Conservation (phyloP, 2,888 invertebrate genomes). For the Palloptera scutellata region DNA sequence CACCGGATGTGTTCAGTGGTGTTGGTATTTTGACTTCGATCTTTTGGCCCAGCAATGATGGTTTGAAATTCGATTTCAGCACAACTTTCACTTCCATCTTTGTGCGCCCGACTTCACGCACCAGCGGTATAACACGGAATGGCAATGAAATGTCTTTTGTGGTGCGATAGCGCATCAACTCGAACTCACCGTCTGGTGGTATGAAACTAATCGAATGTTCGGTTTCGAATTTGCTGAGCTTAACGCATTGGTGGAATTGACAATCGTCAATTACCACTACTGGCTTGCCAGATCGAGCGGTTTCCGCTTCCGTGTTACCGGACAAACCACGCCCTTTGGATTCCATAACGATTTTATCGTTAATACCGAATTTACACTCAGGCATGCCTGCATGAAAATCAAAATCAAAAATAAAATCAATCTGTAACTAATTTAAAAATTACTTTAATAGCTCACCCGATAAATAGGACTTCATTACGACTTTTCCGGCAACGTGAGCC, state of each 20-base stretch:
- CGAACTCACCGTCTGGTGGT: constrained; percentile 99
- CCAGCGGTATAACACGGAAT: constrained; percentile 98
- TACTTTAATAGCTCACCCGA: constrained; percentile 66
- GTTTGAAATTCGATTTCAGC: constrained; percentile 98
- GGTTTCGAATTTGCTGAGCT: constrained; percentile 99
- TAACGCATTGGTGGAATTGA: constrained; percentile 99
- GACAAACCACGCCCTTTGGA: constrained; percentile 82
- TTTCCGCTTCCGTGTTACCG: constrained; percentile 77
- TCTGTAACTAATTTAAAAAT: not conserved
- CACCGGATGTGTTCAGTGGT: constrained; percentile 97
- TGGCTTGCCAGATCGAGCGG: constrained; percentile 92
- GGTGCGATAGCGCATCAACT: constrained; percentile 99
- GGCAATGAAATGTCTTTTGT: constrained; percentile 99
- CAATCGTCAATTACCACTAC: constrained; percentile 99
- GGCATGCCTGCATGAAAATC: constrained; percentile 82
- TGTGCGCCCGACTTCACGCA: constrained; percentile 96
- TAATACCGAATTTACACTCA: constrained; percentile 99
- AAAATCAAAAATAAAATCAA: not conserved
- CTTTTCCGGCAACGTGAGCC: constrained; percentile 98
- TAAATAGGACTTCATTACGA: constrained; percentile 99
- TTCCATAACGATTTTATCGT: constrained; percentile 99
- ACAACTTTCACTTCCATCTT: constrained; percentile 99
- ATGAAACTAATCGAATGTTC: constrained; percentile 99
- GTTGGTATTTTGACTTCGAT: constrained; percentile 99
- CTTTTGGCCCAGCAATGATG: constrained; percentile 96